Percentiles rank a stretch among this genome's conserved stretches.
Evolutionary conservation across 1,140 invertebrate species (phyloP).

Genomic region (Euura saliciscinereae): DNA sequence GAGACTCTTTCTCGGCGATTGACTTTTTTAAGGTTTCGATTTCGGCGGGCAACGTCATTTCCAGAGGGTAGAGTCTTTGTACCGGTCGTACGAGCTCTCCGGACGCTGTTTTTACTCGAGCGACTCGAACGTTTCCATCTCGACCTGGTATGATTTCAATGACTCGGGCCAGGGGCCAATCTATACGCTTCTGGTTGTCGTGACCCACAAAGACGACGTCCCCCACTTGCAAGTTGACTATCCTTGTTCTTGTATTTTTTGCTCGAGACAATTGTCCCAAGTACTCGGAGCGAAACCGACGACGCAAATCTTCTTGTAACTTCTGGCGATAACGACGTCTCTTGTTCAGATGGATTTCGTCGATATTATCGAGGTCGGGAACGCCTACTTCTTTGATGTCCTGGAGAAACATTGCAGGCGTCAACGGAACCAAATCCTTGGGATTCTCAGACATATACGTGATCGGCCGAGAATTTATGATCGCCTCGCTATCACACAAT

Average conservation of each 20-base stretch:
- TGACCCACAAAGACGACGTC: slow-evolving; percentile 36
- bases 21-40: no score
- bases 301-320: slow-evolving; percentile 9
- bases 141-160: slow-evolving; percentile 31
- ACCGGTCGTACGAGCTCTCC: slow-evolving; percentile 27
- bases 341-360: no score
- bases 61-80: slow-evolving; percentile 24
- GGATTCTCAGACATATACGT: slow-evolving; percentile 21
- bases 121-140: slow-evolving; percentile 33
- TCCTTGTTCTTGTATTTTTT: not conserved
- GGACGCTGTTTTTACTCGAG: slow-evolving; percentile 28
- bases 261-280: slow-evolving; percentile 17
- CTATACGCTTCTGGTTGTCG: slow-evolving; percentile 31
- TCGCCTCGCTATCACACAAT: slow-evolving; percentile 13
- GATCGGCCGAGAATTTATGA: slow-evolving; percentile 32
- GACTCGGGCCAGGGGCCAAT: slow-evolving; percentile 41
- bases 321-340: slow-evolving; percentile 2
- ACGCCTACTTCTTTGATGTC: slow-evolving; percentile 15
- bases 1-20: no score
- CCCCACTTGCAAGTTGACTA: slow-evolving; percentile 8
- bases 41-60: no score
- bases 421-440: slow-evolving; percentile 15
- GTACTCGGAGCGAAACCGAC: slow-evolving; percentile 20
- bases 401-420: slow-evolving; percentile 21
- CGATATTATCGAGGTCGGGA: slow-evolving; percentile 19